Evolutionary conservation across 2,888 invertebrate species (phyloP), one percentile per base, ranked within the genome.

Genomic region (Drosophila prostipennis): DNA sequence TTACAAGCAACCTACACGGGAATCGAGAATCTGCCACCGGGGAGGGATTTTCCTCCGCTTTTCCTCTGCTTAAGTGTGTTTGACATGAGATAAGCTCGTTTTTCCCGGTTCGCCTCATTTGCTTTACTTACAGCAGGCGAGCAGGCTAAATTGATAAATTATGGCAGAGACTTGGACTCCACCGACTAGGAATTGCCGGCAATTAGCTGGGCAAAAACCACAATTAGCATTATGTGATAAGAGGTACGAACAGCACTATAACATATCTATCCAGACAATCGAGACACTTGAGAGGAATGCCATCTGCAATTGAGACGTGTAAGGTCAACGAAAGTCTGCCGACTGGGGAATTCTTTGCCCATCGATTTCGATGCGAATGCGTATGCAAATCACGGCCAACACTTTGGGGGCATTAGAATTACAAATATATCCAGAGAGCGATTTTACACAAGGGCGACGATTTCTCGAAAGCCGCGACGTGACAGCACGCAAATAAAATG

Each of bases 141-240:
- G 46, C 69, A 23, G 55, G 43, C 69, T 73, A 83, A 88, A 88
- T 88, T 84, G 89, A 89, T 89, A 84, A 84, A 88, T 88, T 87
- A 83, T 86, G 73, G 72, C 63, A 51, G 11, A 16, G 48, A n/a
- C n/a, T n/a, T n/a, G n/a, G n/a, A n/a, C n/a, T n/a, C 36, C 16
- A 11, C 5, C 26, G n/a, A 29, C 26, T 14, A 16, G 32, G 51
- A 87, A 88, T 82, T 82, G 80, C 78, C 69, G 72, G 60, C 83
- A 84, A 84, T 88, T 86, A 80, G 89, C 77, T 56, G 53, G 42
- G 71, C 77, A 72, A 71, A 75, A 73, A 6, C 74, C 75, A 76
- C 79, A 90, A 89, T 89, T 90, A 85, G 77, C 70, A 64, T 56
- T 74, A 79, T 78, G 79, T 72, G 79, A 86, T 86, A 84, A 84